Percentiles rank a stretch among this genome's conserved stretches.
These are phyloP conservation scores for Chelon labrosus DNA, from an alignment of 2,797 vertebrate genomes.

Conservation along the genomic window DNA sequence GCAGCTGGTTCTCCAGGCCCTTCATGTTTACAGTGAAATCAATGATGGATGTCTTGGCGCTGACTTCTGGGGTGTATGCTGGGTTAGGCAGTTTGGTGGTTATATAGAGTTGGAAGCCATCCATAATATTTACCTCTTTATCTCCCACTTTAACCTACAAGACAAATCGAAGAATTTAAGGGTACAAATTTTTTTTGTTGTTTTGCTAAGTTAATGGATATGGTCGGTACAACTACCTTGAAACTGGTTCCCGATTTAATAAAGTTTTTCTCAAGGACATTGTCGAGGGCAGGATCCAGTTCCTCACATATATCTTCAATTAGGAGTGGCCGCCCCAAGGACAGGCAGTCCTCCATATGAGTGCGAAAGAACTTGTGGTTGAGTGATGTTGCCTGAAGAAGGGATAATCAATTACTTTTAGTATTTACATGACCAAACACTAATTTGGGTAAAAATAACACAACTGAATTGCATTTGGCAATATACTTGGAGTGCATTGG, in stretches of 20 bases:
- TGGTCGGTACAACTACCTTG: constrained; percentile 82
- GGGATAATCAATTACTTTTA: constrained; percentile 10
- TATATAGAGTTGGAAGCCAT: constrained; percentile 91
- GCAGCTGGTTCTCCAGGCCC: constrained; percentile 93
- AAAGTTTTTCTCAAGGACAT: constrained; percentile 93
- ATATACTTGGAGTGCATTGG: constrained; percentile 90
- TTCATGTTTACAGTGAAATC: constrained; percentile 95
- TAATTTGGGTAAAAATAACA: not conserved
- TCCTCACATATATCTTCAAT: constrained; percentile 93
- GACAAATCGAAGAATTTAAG: constrained; percentile 13
- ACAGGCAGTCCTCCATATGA: constrained; percentile 93
- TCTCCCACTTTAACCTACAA: constrained; percentile 93
- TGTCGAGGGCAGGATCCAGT: constrained; percentile 92
- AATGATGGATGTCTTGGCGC: constrained; percentile 91
- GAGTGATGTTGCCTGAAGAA: constrained; percentile 89
- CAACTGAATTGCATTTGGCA: constrained; percentile 2
- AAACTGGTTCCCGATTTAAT: constrained; percentile 89
- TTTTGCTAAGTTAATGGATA: not conserved
- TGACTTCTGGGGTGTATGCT: constrained; percentile 92
- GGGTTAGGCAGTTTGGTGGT: constrained; percentile 94
- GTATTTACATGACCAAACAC: not conserved
- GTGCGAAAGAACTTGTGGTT: constrained; percentile 94
- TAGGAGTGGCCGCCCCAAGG: constrained; percentile 90
- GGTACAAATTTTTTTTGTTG: not conserved
- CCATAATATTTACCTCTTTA: constrained; percentile 91